Conservation (phyloP, 2,888 invertebrate species). For the Noctua janthina region DNA sequence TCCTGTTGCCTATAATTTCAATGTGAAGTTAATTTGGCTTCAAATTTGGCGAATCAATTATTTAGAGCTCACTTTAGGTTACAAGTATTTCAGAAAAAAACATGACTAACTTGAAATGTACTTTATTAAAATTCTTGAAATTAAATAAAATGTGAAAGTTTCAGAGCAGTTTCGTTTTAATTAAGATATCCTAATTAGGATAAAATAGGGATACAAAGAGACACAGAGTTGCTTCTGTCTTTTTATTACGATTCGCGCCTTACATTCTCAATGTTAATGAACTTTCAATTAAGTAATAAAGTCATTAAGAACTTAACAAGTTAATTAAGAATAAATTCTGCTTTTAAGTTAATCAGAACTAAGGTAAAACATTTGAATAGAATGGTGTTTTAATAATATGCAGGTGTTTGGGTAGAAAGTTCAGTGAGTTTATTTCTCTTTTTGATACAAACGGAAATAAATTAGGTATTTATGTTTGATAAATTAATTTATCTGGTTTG, state of each 20-base stretch:
- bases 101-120: neutral
- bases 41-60: neutral
- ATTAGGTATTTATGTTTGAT: neutral
- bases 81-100: neutral
- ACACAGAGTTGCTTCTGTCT: conserved; percentile 18
- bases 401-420: neutral
- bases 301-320: conserved; percentile 56
- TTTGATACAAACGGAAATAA: neutral
- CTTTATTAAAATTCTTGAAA: neutral
- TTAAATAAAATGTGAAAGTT: conserved; percentile 37
- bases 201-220: conserved; percentile 24
- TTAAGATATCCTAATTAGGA: conserved; percentile 38
- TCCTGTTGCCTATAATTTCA: neutral
- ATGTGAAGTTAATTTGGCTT: neutral
- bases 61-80: too few relatives aligned
- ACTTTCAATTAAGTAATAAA: conserved; percentile 63
- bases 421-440: neutral
- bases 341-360: conserved; percentile 48
- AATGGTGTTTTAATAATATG: conserved; percentile 15
- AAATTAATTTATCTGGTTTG: too few relatives aligned
- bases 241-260: conserved; percentile 40
- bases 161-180: conserved; percentile 19
- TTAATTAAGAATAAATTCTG: conserved; percentile 61
- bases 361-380: conserved; percentile 24
- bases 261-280: conserved; percentile 48